Base-by-base conservation (phyloP, 2,888 invertebrate genomes). In the Harpagoxenus sublaevis region DNA sequence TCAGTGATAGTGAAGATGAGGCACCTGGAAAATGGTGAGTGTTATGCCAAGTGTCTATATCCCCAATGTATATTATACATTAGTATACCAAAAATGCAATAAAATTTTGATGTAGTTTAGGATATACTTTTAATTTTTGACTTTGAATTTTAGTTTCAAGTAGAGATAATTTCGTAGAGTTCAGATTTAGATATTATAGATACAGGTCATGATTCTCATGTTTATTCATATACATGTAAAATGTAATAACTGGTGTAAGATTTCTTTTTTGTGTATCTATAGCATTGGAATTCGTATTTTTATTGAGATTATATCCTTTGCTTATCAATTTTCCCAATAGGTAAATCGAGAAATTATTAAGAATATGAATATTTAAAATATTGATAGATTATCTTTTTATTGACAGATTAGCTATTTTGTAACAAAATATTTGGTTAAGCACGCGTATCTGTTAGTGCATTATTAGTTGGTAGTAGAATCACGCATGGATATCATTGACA, bases 1-100 rank as follows among this genome's bases (percentile, higher is more conserved):
- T 99, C 92, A 98, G 98, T 28, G 99, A 99, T 94, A 99, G 98
- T 92, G 99, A 99, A 94, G 99, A 99, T 94, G 99, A 99, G 93
- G 96, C 96, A 79, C 95, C 96, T 10, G 96, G 94, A n/a, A 95
- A 95, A 92, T 94, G 95, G 95, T 95, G 53, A 91, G 92, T 89
- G 55, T 23, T 48, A 45, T n/a, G 8, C 39, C 42, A 39, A 65
- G 3, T 39, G 23, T 57, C 35, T 48, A 48, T n/a, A 45, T 31
- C 9, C 0, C 8, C 28, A 73, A 10, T 57, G 3, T 39, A 53
- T 53, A 35, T 53, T 73, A 74, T 6, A 62, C 62, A 62, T 35
- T 75, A 63, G 23, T 51, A 15, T 48, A 62, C 39, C 18, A 74
- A 63, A 75, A 45, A 62, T 62, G 8, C 1, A 4, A 75, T 48